Evolutionary conservation across 1,140 invertebrate species (phyloP).

Genomic region (Trachymyrmex septentrionalis): DNA sequence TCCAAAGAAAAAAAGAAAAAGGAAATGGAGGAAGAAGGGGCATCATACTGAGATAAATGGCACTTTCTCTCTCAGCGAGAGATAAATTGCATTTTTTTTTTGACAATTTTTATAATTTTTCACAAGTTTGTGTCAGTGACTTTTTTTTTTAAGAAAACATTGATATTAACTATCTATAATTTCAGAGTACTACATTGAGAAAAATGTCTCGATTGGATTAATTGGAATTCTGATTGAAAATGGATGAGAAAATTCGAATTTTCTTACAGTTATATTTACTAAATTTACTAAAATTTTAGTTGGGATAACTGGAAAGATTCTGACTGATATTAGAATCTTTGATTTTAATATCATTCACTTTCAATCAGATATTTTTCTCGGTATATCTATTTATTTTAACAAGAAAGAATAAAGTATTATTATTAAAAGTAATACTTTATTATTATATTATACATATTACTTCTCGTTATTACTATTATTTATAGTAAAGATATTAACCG

Average conservation of each 20-base stretch:
- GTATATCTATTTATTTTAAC: not conserved
- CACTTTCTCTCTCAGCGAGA: not conserved
- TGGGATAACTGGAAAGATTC: no score
- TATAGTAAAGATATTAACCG: not conserved
- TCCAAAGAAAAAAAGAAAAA: not conserved
- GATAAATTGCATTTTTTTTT: not conserved
- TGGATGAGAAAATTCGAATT: no score
- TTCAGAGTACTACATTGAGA: no score
- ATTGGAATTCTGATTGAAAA: no score
- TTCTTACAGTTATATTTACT: no score
- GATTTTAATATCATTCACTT: no score
- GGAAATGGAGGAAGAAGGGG: no score
- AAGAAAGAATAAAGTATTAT: not conserved
- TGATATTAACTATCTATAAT: not conserved
- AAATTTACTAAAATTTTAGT: no score
- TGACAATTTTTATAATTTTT: not conserved
- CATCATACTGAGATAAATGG: not conserved
- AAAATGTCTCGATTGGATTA: no score
- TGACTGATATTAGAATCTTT: no score
- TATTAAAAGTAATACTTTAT: not conserved
- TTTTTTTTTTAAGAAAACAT: not conserved
- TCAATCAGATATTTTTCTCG: no score
- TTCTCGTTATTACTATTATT: not conserved
- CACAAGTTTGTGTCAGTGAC: not conserved
- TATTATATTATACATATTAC: not conserved